These are phyloP conservation scores for Crossaster papposus DNA, from an alignment of 53 echinoderm and acorn worm species.

Conservation along the genomic window DNA sequence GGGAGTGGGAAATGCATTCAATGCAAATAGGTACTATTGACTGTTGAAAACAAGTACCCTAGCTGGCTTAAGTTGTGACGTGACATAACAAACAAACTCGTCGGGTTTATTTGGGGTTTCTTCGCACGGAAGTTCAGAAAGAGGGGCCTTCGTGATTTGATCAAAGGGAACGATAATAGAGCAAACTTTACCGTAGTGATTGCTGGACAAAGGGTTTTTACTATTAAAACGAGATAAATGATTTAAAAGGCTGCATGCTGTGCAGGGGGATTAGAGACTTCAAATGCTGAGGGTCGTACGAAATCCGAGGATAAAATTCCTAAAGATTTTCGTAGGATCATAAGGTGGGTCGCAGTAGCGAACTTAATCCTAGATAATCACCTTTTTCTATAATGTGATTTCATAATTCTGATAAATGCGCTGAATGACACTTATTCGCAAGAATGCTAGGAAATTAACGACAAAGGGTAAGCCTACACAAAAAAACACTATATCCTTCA, in stretches of 20 bases:
- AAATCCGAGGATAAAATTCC: background rate
- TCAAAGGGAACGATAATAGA: constrained; percentile 24
- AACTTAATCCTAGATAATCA: constrained; percentile 13
- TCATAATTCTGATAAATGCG: background rate
- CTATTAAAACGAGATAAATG: background rate
- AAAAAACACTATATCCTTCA: too few relatives aligned
- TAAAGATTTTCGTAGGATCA: background rate
- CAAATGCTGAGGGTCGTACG: background rate
- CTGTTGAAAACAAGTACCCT: background rate
- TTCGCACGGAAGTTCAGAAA: constrained; percentile 4
- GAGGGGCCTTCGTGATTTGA: constrained; percentile 28
- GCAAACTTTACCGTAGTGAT: constrained; percentile 19
- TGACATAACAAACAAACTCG: constrained; percentile 25
- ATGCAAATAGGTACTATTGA: background rate
- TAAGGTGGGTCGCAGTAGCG: background rate
- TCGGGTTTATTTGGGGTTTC: background rate
- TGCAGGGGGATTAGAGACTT: background rate
- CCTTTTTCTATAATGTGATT: background rate
- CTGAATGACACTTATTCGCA: background rate
- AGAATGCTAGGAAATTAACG: background rate
- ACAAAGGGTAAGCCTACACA: background rate
- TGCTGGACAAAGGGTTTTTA: background rate
- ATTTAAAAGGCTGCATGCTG: constrained; percentile 1
- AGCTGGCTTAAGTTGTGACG: background rate
- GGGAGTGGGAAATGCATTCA: background rate